Evolutionary conservation across 1,140 invertebrate species (phyloP).

Genomic region (Heliconius hermathena): DNA sequence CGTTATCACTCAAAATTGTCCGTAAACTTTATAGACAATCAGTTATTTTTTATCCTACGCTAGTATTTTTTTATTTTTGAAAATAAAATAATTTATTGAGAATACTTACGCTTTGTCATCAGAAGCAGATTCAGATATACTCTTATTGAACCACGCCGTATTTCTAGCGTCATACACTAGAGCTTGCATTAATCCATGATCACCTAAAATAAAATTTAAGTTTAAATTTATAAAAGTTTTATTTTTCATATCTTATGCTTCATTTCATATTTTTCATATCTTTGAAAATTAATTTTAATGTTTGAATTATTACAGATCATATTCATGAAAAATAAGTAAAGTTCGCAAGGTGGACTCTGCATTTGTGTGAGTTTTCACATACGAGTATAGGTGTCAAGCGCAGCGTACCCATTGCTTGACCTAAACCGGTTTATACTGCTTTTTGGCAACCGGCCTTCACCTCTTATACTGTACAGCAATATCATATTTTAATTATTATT

Average conservation of each 20-base stretch:
- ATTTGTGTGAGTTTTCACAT: too few species aligned
- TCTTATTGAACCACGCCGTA: constrained; percentile 91
- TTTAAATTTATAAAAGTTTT: neutral
- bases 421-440: too few species aligned
- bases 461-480: too few species aligned
- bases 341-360: too few species aligned
- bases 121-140: constrained; percentile 85
- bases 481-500: too few species aligned
- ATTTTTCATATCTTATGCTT: neutral
- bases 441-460: too few species aligned
- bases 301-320: neutral
- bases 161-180: constrained; percentile 93
- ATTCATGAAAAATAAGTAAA: neutral
- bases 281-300: neutral
- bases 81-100: neutral
- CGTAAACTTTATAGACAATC: too few species aligned
- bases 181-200: constrained; percentile 91
- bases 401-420: too few species aligned
- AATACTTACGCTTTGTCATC: constrained; percentile 83
- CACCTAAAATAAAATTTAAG: constrained; percentile 82
- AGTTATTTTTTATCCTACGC: neutral
- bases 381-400: too few species aligned
- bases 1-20: too few species aligned
- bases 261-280: neutral
- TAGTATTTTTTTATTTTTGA: neutral